Evolutionary conservation across 1,140 invertebrate genomes (phyloP), one percentile per base, ranked within the genome.

Genomic region (Drosophila pruinosa): DNA sequence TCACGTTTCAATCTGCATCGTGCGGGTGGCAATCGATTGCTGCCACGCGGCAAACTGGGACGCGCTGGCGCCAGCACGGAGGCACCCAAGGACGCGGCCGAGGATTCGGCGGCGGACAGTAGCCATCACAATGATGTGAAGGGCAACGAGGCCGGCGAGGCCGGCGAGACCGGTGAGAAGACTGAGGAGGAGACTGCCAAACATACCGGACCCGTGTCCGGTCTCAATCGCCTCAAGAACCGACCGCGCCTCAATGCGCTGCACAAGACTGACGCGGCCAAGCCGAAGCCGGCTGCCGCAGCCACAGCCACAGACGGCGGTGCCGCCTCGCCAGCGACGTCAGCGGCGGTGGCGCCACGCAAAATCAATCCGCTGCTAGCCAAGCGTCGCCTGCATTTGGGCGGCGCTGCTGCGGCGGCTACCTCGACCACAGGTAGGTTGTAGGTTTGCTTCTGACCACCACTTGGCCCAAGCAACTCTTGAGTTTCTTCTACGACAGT

Each of bases 301-400:
- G 56, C 67, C 24, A 54, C 76, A 12, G 43, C 57, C 2, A 54
- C 76, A 12, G 43, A 52, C 2, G 7, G 24, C 2, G 36, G 14
- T 2, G 21, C 19, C 7, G 64, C 65, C 48, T 65, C 72, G n/a
- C 21, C 72, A 21, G 41, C 72, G 17, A 50, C 71, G 3, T 26
- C 73, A 15, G 47, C 57, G 6, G 48, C 63, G 7, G 71, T 67
- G 21, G 77, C 75, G 45, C 78, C 82, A 17, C 82, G 91, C 34
- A 91, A 91, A 75, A 77, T 90, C 21, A 91, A 91, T 57, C 89
- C 91, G 34, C 64, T 91, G 62, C 71, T 91, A 38, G 89, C 90
- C 56, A 90, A 91, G 71, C 73, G 89, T 34, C 86, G 89, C 45
- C 72, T 91, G 38, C 89, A 79, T 12, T 48, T 90, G 39, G 78